Conservation (phyloP, 2,113 vertebrate genomes). For the Cricetomys ansorgei region DNA sequence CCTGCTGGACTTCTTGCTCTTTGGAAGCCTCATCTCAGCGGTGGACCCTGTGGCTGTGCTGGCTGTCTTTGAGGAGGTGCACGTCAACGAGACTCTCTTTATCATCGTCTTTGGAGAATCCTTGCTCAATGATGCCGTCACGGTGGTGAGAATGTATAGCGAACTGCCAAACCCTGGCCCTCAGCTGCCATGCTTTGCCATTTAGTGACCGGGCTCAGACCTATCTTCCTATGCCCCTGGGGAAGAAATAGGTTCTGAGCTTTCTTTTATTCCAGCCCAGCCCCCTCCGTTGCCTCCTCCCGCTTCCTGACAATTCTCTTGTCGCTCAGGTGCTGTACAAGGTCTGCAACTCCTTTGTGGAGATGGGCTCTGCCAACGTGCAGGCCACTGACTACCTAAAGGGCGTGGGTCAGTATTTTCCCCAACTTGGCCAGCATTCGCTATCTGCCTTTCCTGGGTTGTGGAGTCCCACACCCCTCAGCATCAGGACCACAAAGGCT, state of each 20-base stretch:
- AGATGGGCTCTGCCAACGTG: slow-evolving; percentile 93
- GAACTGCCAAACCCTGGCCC: not conserved
- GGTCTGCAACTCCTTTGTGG: slow-evolving; percentile 97
- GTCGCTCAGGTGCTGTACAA: slow-evolving; percentile 94
- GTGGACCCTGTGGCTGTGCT: slow-evolving; percentile 97
- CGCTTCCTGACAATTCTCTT: not conserved
- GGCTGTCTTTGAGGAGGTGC: slow-evolving; percentile 97
- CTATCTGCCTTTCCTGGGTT: slow-evolving; percentile 73
- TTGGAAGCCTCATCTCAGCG: slow-evolving; percentile 96
- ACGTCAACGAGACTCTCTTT: slow-evolving; percentile 97
- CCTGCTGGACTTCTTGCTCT: slow-evolving; percentile 97
- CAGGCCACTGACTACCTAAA: slow-evolving; percentile 94
- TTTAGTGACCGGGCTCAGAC: not conserved
- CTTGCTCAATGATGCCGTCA: slow-evolving; percentile 97
- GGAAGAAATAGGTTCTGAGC: not conserved
- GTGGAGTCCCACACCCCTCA: not conserved
- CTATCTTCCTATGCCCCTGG: not conserved
- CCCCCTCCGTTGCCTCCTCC: not conserved
- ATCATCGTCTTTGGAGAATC: slow-evolving; percentile 99
- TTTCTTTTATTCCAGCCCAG: not conserved
- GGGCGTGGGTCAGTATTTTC: slow-evolving; percentile 94
- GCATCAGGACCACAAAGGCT: not conserved
- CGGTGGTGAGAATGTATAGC: slow-evolving; percentile 91
- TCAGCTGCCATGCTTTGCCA: not conserved
- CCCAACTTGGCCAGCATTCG: not conserved